Base-by-base conservation (phyloP, 53 echinoderm and acorn worm genomes). In the Henricia sp. region DNA sequence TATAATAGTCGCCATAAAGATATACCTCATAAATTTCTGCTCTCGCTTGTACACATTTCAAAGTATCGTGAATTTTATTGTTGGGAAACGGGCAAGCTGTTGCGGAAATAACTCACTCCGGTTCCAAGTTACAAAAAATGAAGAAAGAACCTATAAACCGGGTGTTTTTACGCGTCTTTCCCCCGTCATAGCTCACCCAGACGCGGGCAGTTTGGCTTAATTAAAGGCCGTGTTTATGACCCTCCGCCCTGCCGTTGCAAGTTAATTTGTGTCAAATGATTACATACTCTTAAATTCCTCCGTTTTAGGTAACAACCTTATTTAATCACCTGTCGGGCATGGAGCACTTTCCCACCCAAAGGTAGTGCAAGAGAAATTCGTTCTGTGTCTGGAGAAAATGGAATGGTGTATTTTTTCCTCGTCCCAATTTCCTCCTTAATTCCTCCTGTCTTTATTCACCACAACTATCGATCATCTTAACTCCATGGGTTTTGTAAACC, bases 41-140 rank as follows among this genome's bases (percentile, higher is more conserved):
- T n/a, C n/a, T n/a, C n/a, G n/a, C n/a, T n/a, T n/a, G n/a, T n/a
- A n/a, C n/a, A n/a, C n/a, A n/a, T n/a, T n/a, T n/a, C n/a, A n/a
- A n/a, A n/a, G n/a, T n/a, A n/a, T n/a, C n/a, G n/a, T n/a, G 23
- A 3, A 29, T 76, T 76, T 76, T 76, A 76, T 76, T 59, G 26
- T 59, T 76, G 76, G 76, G 76, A 76, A 76, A 16, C 37, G 3
- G 19, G 2, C 76, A 76, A 76, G 57, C 76, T 76, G 76, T 76
- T 76, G 59, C 57, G 28, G 60, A 59, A 76, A 38, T 59, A 57
- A 38, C 59, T 58, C 28, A 33, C 58, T 24, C 29, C 46, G 48
- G 71, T 46, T 27, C 17, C 5, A 36, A 21, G 23, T 40, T 72
- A 4, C 23, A 12, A 51, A 53, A 32, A n/a, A n/a, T 4, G 16